Percentiles rank a stretch among this genome's conserved stretches.
phyloP scores from a whole-genome alignment of 2,113 vertebrate species.

The Megalops atlanticus region DNA sequence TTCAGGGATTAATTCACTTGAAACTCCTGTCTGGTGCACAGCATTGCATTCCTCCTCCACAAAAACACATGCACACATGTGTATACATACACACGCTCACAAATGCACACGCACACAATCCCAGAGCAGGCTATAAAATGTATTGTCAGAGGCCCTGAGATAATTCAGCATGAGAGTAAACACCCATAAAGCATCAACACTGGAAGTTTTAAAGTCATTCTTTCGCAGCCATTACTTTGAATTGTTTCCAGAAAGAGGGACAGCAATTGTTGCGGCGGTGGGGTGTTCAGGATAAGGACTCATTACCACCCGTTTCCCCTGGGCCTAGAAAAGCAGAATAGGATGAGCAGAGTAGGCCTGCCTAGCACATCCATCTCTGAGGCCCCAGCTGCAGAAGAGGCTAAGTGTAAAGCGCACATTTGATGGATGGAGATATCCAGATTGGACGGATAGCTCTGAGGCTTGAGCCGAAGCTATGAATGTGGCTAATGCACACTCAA shows the following conservation, averaged over 20 bases:
- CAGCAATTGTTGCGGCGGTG: background rate
- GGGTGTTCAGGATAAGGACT: background rate
- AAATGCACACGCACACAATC: background rate
- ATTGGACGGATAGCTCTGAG: background rate
- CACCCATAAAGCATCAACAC: background rate
- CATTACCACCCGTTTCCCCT: background rate
- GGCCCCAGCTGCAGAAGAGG: background rate
- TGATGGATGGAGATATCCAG: background rate
- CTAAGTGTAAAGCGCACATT: background rate
- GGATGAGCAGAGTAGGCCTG: background rate
- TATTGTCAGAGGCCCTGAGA: too few relatives aligned
- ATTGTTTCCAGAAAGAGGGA: background rate
- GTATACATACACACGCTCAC: background rate
- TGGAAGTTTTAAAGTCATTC: too few relatives aligned
- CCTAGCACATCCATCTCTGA: background rate
- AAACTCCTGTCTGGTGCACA: background rate
- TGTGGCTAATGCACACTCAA: background rate
- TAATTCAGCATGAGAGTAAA: background rate
- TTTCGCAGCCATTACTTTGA: too few relatives aligned
- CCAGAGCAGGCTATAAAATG: too few relatives aligned
- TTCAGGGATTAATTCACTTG: conserved; percentile 6
- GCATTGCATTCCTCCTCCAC: background rate
- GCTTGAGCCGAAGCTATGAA: background rate
- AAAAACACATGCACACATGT: background rate
- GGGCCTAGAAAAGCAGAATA: background rate